These are phyloP conservation scores for Clunio marinus DNA, from an alignment of 2,888 invertebrate species.

Conservation along the genomic window DNA sequence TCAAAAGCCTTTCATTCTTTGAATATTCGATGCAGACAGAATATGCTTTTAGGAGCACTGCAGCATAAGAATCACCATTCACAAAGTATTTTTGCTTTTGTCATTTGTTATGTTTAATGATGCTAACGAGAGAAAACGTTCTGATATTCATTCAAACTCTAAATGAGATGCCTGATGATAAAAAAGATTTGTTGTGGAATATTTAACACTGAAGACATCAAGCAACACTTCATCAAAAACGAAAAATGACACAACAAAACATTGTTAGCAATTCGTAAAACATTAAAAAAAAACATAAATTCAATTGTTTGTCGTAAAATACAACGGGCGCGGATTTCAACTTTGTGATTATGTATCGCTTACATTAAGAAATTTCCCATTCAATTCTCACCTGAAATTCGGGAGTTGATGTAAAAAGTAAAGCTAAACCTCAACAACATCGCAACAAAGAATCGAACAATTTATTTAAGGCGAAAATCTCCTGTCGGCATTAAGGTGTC, in stretches of 20 bases:
- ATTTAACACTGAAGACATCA: background rate
- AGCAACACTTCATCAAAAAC: background rate
- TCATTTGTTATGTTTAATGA: conserved; percentile 11
- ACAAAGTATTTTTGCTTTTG: conserved; percentile 11
- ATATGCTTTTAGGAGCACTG: background rate
- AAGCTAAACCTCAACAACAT: background rate
- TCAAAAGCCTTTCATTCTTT: background rate
- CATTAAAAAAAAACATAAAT: conserved; percentile 36
- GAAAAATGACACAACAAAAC: conserved; percentile 17
- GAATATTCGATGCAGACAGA: background rate
- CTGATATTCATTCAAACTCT: too few relatives aligned
- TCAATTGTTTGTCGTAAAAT: conserved; percentile 29
- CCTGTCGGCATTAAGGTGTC: conserved; percentile 23
- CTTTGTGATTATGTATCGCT: too few relatives aligned
- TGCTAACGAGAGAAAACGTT: conserved; percentile 4
- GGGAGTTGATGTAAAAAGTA: background rate
- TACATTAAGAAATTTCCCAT: too few relatives aligned
- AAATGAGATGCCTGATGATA: too few relatives aligned
- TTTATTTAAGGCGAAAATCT: conserved; percentile 18
- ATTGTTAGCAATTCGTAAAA: conserved; percentile 36
- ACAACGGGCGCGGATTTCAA: too few relatives aligned
- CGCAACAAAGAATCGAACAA: background rate
- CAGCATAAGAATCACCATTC: conserved; percentile 24
- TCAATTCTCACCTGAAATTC: conserved; percentile 29
- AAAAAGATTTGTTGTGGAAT: too few relatives aligned